These are phyloP conservation scores for Denticeps clupeoides DNA, from an alignment of 2,797 vertebrate species.

Conservation along the genomic window DNA sequence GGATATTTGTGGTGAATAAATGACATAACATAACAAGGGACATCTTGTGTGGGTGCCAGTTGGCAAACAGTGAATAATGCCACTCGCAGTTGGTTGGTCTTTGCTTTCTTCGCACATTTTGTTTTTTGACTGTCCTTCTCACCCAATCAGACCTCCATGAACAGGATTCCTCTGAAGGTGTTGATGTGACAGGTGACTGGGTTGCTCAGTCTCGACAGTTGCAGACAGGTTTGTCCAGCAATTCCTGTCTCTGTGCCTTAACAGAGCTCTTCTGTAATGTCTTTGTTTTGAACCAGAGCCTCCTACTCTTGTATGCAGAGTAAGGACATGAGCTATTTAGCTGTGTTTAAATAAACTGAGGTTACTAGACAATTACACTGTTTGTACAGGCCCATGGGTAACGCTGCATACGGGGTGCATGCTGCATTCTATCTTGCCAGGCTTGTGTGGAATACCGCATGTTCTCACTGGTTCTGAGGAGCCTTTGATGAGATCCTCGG, in stretches of 20 bases:
- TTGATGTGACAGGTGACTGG: constrained; percentile 9
- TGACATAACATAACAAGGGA: no score
- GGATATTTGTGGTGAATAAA: no score
- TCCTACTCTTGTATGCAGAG: no score
- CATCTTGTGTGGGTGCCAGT: no score
- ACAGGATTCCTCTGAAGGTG: background rate
- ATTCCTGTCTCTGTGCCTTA: background rate
- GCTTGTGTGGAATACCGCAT: constrained; percentile 22
- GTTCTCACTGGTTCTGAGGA: constrained; percentile 23
- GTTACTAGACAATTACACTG: constrained; percentile 16
- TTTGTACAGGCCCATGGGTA: background rate
- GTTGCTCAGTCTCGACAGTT: constrained; percentile 7
- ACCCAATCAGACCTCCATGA: constrained; percentile 36
- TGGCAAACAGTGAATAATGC: no score
- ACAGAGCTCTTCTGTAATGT: background rate
- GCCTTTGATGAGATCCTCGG: constrained; percentile 39
- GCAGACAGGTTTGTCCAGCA: constrained; percentile 32
- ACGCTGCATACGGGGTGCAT: background rate
- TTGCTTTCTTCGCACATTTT: no score
- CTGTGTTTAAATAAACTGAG: background rate
- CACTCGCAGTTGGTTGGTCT: no score
- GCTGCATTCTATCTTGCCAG: constrained; percentile 9
- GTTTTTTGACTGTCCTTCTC: background rate
- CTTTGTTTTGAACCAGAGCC: background rate
- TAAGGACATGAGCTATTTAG: no score